These are phyloP conservation scores for Tridacna gigas DNA, from an alignment of 2,888 invertebrate species.

Conservation along the genomic window DNA sequence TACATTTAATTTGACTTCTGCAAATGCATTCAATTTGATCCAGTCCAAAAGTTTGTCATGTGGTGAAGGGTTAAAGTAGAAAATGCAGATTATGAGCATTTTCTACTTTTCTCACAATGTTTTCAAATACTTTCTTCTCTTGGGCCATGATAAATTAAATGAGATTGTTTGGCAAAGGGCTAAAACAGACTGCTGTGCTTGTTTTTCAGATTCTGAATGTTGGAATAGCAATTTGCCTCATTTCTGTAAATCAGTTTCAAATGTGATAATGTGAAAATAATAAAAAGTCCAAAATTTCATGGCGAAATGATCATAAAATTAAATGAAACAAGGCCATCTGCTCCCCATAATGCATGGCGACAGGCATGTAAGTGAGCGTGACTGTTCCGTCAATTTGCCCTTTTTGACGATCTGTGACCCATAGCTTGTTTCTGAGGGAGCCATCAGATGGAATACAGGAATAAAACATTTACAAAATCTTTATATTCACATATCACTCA, in stretches of 20 bases:
- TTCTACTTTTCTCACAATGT: no score
- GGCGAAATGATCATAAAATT: slow-evolving; percentile 28
- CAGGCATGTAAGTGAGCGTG: slow-evolving; percentile 62
- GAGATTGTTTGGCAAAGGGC: no score
- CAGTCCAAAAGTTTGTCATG: no score
- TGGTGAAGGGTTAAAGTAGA: no score
- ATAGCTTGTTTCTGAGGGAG: slow-evolving; percentile 38
- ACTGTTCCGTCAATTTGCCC: slow-evolving; percentile 65
- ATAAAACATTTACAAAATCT: slow-evolving; percentile 66
- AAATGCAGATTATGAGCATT: no score
- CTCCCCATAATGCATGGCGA: slow-evolving; percentile 60
- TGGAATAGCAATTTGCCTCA: no score
- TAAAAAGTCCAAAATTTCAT: slow-evolving; percentile 21
- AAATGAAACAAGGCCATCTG: slow-evolving; percentile 30
- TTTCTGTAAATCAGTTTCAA: slow-evolving; percentile 18
- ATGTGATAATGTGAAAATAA: slow-evolving; percentile 28
- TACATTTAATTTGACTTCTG: no score
- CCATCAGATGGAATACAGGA: slow-evolving; percentile 45
- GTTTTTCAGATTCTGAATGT: no score
- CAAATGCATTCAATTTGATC: no score
- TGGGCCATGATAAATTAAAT: no score
- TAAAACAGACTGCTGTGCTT: no score
- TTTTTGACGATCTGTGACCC: slow-evolving; percentile 60
- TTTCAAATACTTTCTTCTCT: no score
- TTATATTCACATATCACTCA: slow-evolving; percentile 66